These are phyloP conservation scores for Reticulitermes speratus DNA, from an alignment of 1,140 invertebrate genomes.

Conservation along the genomic window DNA sequence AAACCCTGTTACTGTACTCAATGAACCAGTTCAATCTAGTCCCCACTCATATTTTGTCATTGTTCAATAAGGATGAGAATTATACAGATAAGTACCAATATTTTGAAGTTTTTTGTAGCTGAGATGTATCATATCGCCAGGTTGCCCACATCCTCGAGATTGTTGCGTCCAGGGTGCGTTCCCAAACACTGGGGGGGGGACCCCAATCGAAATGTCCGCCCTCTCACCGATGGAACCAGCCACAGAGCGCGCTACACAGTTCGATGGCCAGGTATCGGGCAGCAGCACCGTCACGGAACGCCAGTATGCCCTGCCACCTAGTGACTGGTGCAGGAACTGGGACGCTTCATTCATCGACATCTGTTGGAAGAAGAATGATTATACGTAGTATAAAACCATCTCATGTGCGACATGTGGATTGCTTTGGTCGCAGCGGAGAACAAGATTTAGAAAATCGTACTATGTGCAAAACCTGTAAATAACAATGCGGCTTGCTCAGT, in stretches of 20 bases:
- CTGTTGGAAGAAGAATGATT: slow-evolving; percentile 44
- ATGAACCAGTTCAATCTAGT: no score
- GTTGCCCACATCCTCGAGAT: slow-evolving; percentile 55
- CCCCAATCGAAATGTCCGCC: slow-evolving; percentile 53
- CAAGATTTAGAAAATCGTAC: no score
- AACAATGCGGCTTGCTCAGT: no score
- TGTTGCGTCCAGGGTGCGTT: slow-evolving; percentile 58
- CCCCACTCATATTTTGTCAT: no score
- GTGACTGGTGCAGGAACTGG: slow-evolving; percentile 52
- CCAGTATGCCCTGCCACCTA: slow-evolving; percentile 54
- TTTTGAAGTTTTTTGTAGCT: slow-evolving; percentile 46
- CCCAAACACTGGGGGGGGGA: slow-evolving; percentile 53
- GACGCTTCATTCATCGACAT: slow-evolving; percentile 51
- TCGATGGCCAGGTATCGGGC: slow-evolving; percentile 55
- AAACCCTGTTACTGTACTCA: no score
- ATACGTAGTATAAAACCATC: no score
- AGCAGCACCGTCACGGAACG: slow-evolving; percentile 54
- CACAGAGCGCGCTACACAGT: slow-evolving; percentile 46
- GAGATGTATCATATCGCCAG: slow-evolving; percentile 59
- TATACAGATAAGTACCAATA: slow-evolving; percentile 38
- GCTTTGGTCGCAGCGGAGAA: no score
- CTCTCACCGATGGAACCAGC: slow-evolving; percentile 48
- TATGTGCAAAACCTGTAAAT: no score
- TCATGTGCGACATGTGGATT: no score
- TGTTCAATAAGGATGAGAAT: no score